Percentiles rank a stretch among this genome's conserved stretches.
Conservation (phyloP, 2,797 vertebrate genomes). For the Chaunax sp. region DNA sequence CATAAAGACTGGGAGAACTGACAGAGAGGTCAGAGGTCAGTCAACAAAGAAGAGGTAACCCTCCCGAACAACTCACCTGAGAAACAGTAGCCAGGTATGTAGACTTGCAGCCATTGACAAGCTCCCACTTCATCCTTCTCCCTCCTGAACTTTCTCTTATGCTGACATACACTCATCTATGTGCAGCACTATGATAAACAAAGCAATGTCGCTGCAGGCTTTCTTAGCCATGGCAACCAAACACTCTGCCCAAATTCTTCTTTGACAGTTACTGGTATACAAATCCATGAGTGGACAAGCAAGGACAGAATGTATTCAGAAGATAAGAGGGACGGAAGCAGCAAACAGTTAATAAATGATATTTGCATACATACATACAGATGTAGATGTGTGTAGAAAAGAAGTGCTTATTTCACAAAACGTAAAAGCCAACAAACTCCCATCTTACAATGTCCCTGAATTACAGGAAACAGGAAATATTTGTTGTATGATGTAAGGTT, state of each 20-base stretch:
- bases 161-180: conserved; percentile 5
- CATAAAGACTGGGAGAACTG: conserved; percentile 55
- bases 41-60: conserved; percentile 62
- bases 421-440: not conserved
- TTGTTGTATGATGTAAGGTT: conserved; percentile 23
- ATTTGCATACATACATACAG: not conserved
- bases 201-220: conserved; percentile 26
- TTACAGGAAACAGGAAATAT: conserved; percentile 27
- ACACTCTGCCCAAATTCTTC: conserved; percentile 12
- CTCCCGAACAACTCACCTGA: conserved; percentile 9
- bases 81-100: conserved; percentile 47
- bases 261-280: not conserved
- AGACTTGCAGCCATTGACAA: conserved; percentile 20
- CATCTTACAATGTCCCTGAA: conserved; percentile 2
- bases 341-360: not conserved
- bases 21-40: conserved; percentile 68
- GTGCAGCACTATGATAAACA: conserved; percentile 23
- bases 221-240: conserved; percentile 28
- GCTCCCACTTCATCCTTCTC: not conserved
- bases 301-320: not conserved
- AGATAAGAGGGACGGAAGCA: conserved; percentile 2
- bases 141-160: conserved; percentile 5
- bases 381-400: conserved; percentile 12
- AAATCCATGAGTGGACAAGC: conserved; percentile 28
- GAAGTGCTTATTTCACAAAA: no score